Percentiles rank a stretch among this genome's conserved stretches.
Evolutionary conservation across 92 coral and sea anemone genomes (phyloP).

Genomic region (Nematostella vectensis): DNA sequence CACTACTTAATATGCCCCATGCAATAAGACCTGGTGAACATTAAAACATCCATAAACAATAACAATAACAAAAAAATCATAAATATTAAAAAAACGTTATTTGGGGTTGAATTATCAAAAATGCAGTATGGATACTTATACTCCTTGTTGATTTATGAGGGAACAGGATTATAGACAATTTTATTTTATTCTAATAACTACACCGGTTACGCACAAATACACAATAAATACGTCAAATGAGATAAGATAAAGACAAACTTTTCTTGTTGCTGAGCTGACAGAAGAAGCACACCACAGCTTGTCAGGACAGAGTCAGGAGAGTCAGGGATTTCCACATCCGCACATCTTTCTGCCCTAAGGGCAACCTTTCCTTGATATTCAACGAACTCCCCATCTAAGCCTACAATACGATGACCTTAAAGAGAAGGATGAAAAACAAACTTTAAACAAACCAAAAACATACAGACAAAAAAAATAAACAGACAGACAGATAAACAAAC

Average conservation of each 20-base stretch:
- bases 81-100: too few species aligned
- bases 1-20: conserved; percentile 77
- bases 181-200: too few species aligned
- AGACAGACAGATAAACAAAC: too few species aligned
- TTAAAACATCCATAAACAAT: background rate
- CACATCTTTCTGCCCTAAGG: conserved; percentile 67
- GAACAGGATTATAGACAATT: too few species aligned
- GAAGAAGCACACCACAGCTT: conserved; percentile 91
- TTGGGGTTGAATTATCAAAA: too few species aligned
- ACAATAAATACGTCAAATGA: too few species aligned
- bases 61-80: background rate
- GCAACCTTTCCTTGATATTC: conserved; percentile 73
- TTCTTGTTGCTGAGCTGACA: conserved; percentile 47
- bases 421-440: too few species aligned
- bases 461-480: too few species aligned
- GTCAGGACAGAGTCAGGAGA: conserved; percentile 79
- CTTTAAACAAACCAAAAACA: background rate
- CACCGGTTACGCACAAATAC: too few species aligned
- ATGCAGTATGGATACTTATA: too few species aligned
- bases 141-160: too few species aligned
- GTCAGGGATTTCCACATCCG: conserved; percentile 58
- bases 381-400: conserved; percentile 73
- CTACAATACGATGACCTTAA: conserved; percentile 72
- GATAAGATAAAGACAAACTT: too few species aligned
- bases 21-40: conserved; percentile 65